A percentile compares a stretch with the other conserved stretches of the same genome.
Conservation (phyloP, 2,113 vertebrate genomes). For the Euleptes europaea region DNA sequence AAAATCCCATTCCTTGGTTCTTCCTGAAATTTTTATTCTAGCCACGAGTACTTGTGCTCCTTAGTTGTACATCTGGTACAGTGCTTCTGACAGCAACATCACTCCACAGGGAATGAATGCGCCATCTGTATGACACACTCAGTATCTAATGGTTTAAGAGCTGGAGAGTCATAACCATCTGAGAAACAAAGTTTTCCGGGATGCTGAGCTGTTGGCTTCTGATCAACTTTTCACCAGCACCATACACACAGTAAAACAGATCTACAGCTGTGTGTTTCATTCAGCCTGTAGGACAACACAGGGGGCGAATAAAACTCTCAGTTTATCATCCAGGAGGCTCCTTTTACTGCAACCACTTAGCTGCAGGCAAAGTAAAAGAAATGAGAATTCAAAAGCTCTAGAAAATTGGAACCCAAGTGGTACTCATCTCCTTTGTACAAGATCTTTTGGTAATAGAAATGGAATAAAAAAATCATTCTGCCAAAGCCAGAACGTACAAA, state of each 20-base stretch:
- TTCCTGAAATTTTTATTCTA: conserved; percentile 56
- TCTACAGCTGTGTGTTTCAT: conserved; percentile 11
- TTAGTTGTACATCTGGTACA: conserved; percentile 64
- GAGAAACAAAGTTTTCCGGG: conserved; percentile 53
- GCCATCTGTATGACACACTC: conserved; percentile 62
- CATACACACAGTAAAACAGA: background rate
- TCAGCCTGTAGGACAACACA: conserved; percentile 6
- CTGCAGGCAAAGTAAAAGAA: conserved; percentile 34
- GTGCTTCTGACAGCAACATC: conserved; percentile 62
- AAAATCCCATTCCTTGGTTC: conserved; percentile 27
- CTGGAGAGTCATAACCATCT: conserved; percentile 27
- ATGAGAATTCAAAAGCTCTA: background rate
- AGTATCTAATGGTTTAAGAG: conserved; percentile 57
- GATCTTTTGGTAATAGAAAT: conserved; percentile 39
- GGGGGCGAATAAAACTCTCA: background rate
- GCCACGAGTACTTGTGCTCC: conserved; percentile 35
- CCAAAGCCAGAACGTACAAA: conserved; percentile 7
- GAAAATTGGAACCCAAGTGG: conserved; percentile 4
- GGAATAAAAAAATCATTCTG: conserved; percentile 34
- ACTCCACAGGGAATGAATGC: conserved; percentile 53
- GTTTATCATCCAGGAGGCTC: background rate
- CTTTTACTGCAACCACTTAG: conserved; percentile 7
- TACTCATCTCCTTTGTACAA: conserved; percentile 13
- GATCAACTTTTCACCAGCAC: conserved; percentile 35
- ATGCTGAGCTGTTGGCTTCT: conserved; percentile 27